Evolutionary conservation across 2,888 invertebrate genomes (phyloP).

Genomic region (Timema cristinae): DNA sequence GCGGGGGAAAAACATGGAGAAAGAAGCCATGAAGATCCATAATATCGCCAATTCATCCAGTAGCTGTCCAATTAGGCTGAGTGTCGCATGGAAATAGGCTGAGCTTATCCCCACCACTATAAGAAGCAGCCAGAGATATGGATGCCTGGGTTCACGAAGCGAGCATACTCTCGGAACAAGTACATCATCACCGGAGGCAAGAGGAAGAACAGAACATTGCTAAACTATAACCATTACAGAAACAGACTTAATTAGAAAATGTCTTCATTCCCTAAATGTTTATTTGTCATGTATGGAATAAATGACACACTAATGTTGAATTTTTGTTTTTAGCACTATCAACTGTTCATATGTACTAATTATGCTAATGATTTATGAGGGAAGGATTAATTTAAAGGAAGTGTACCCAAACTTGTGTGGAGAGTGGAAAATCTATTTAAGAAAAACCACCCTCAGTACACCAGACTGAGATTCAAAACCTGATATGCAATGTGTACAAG

Average conservation of each 20-base stretch:
- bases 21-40: slow-evolving; percentile 76
- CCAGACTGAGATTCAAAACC: no score
- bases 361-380: no score
- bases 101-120: slow-evolving; percentile 76
- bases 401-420: no score
- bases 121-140: slow-evolving; percentile 75
- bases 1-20: slow-evolving; percentile 69
- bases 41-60: slow-evolving; percentile 77
- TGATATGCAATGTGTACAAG: no score
- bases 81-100: slow-evolving; percentile 81
- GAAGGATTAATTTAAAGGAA: no score
- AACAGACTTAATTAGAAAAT: slow-evolving; percentile 14
- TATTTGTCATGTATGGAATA: not conserved
- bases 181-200: slow-evolving; percentile 74
- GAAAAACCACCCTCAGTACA: no score
- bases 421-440: no score
- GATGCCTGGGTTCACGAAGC: slow-evolving; percentile 70
- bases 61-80: slow-evolving; percentile 74
- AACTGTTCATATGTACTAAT: not conserved
- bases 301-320: slow-evolving; percentile 4
- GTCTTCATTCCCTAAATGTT: not conserved
- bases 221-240: slow-evolving; percentile 54
- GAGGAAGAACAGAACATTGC: slow-evolving; percentile 72
- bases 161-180: slow-evolving; percentile 71
- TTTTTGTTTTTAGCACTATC: no score